phyloP scores from a whole-genome alignment of 1,140 invertebrate genomes.

The Aphis craccivora region DNA sequence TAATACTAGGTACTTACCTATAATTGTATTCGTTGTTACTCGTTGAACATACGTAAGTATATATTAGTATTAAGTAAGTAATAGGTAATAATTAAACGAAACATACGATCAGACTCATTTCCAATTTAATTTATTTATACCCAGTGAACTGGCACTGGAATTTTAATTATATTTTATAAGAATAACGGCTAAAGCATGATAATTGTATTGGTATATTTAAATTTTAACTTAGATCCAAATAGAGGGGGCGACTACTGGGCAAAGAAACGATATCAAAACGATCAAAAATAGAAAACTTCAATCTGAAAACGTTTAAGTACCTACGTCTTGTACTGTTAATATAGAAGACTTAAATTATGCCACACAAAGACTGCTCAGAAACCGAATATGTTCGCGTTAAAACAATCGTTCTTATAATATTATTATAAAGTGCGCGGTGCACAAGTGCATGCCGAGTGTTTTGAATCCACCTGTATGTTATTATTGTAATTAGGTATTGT shows the following conservation, averaged over 20 bases:
- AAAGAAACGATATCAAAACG: background rate
- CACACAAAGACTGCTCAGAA: background rate
- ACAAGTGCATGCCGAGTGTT: background rate
- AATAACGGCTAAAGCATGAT: background rate
- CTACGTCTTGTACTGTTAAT: background rate
- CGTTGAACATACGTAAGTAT: background rate
- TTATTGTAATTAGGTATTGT: constrained; percentile 51
- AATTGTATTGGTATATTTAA: background rate
- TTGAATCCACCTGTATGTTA: constrained; percentile 2
- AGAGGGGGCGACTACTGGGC: too few relatives aligned
- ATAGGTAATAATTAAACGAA: background rate
- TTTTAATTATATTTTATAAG: background rate
- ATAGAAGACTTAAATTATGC: background rate
- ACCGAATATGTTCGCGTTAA: background rate
- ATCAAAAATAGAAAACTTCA: background rate
- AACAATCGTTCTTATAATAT: background rate
- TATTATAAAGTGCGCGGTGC: background rate
- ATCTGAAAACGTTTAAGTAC: background rate
- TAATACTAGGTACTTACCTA: too few relatives aligned
- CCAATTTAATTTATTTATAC: background rate
- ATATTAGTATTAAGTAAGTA: background rate
- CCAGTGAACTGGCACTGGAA: background rate
- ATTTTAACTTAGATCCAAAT: background rate
- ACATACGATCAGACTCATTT: background rate
- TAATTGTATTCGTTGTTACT: background rate